Evolutionary conservation across 1,140 invertebrate species (phyloP).

Genomic region (Microplitis mediator): DNA sequence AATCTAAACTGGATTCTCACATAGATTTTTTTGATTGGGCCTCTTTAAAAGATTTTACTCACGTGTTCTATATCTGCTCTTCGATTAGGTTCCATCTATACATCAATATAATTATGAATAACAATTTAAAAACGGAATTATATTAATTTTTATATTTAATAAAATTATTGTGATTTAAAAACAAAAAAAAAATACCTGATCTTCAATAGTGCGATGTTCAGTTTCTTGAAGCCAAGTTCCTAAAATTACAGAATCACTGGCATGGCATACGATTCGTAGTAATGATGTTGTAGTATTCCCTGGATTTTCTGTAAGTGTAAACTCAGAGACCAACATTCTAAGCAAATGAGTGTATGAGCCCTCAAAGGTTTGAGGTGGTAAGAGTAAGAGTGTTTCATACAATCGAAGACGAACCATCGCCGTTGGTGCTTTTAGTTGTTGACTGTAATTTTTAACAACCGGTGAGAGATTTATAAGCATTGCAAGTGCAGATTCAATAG

Average conservation of each 20-base stretch:
- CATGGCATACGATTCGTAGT: conserved; percentile 85
- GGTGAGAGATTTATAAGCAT: conserved; percentile 88
- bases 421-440: conserved; percentile 90
- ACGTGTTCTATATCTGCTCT: conserved; percentile 76
- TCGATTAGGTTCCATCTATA: conserved; percentile 78
- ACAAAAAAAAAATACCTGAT: conserved; percentile 76
- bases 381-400: conserved; percentile 85
- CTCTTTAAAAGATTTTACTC: conserved; percentile 60
- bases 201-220: conserved; percentile 95
- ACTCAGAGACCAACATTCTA: conserved; percentile 94
- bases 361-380: conserved; percentile 86
- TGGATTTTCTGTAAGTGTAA: conserved; percentile 93
- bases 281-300: conserved; percentile 94
- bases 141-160: too few species aligned
- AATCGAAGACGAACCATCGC: conserved; percentile 90
- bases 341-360: conserved; percentile 84
- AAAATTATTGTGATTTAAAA: background rate
- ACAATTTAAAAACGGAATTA: background rate
- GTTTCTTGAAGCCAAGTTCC: conserved; percentile 91
- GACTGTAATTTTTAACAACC: conserved; percentile 91
- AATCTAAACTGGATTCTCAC: too few species aligned
- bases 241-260: conserved; percentile 86
- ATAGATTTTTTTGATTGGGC: too few species aligned
- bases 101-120: conserved; percentile 44
- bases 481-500: conserved; percentile 91